phyloP scores from a whole-genome alignment of 2,113 vertebrate genomes.

The Oenanthe melanoleuca region DNA sequence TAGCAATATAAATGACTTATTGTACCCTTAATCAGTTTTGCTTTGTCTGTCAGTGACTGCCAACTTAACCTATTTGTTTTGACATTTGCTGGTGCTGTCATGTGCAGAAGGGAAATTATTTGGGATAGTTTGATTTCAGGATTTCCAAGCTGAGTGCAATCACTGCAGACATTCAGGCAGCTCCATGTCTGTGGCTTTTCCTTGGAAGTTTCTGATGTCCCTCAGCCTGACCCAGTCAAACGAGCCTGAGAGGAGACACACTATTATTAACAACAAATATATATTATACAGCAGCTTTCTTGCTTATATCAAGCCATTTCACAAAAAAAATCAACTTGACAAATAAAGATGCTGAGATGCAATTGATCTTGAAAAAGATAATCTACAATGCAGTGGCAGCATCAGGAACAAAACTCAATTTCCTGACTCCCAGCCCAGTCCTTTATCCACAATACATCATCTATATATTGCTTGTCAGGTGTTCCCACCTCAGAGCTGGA shows the following conservation, averaged over 20 bases:
- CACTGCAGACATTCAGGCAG: not conserved
- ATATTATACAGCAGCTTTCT: not conserved
- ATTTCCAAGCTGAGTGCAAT: not conserved
- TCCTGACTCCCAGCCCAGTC: not conserved
- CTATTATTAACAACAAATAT: not conserved
- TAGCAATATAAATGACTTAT: slow-evolving; percentile 34
- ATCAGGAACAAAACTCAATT: not conserved
- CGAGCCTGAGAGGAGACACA: not conserved
- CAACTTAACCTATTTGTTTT: not conserved
- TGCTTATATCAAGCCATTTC: not conserved
- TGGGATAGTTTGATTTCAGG: slow-evolving; percentile 29
- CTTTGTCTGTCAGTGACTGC: slow-evolving; percentile 30
- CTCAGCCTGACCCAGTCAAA: not conserved
- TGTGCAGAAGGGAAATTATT: not conserved
- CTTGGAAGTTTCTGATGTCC: not conserved
- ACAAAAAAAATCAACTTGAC: not conserved
- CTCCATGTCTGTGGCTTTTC: not conserved
- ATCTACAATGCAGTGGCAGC: not conserved
- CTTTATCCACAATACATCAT: not conserved
- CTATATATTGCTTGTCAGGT: not conserved
- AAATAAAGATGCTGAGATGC: not conserved
- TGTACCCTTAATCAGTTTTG: slow-evolving; percentile 29
- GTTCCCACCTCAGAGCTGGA: not conserved
- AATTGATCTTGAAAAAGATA: not conserved
- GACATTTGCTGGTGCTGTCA: not conserved